Percentiles rank a stretch among this genome's conserved stretches.
These are phyloP conservation scores for Lamprologus sp. DNA, from an alignment of 2,113 vertebrate species.

Conservation along the genomic window DNA sequence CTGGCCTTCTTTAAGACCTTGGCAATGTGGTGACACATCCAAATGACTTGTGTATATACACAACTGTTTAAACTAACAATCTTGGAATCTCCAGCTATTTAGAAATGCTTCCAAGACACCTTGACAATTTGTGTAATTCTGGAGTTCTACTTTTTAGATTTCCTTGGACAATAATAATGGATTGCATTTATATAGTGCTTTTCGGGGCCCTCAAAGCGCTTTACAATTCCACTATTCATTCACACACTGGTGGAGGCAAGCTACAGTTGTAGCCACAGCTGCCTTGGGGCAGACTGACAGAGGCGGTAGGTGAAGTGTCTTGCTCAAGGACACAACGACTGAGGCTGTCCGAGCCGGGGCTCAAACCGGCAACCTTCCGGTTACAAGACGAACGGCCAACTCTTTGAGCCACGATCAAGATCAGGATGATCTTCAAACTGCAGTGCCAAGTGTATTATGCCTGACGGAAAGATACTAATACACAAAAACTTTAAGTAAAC, in stretches of 20 bases:
- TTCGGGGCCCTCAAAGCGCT: not conserved
- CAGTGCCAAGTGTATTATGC: not conserved
- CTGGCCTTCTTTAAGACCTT: not conserved
- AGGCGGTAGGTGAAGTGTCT: not conserved
- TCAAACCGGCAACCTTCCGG: not conserved
- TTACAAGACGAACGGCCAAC: not conserved
- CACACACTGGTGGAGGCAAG: not conserved
- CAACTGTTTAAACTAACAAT: not conserved
- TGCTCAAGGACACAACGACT: not conserved
- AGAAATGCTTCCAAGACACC: not conserved
- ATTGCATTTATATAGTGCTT: not conserved
- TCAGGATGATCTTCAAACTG: not conserved
- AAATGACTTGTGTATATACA: not conserved
- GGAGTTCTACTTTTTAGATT: not conserved
- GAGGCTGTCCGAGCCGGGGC: not conserved
- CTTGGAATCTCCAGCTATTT: not conserved
- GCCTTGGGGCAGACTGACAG: not conserved
- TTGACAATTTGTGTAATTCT: not conserved
- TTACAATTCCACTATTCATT: not conserved
- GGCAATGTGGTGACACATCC: not conserved
- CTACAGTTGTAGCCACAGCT: not conserved
- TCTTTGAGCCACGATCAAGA: not conserved
- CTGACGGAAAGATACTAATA: accelerated
- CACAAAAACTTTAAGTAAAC: not conserved
- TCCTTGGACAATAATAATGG: not conserved